phyloP scores from a whole-genome alignment of 2,888 invertebrate species.

The Dicyrtomina minuta region DNA sequence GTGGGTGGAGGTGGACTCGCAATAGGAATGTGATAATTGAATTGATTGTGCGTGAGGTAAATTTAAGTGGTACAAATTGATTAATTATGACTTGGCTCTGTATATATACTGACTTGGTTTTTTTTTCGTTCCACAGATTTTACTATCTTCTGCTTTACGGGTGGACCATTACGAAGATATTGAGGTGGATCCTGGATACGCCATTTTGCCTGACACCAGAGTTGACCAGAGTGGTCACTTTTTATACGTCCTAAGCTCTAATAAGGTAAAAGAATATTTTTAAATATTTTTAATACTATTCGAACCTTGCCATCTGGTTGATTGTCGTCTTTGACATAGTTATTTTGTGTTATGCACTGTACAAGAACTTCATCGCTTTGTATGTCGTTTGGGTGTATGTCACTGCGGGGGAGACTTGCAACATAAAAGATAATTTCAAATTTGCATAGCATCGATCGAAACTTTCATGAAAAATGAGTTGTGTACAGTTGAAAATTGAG shows the following conservation, averaged over 20 bases:
- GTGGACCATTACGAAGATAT: constrained; percentile 86
- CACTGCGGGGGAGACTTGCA: neutral
- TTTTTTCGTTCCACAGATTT: constrained; percentile 61
- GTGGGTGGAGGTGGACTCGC: no score
- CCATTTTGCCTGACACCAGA: constrained; percentile 81
- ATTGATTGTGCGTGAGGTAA: no score
- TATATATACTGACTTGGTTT: neutral
- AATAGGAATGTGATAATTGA: no score
- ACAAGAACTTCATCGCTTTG: constrained; percentile 5
- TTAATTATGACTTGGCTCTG: no score
- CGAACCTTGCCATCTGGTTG: constrained; percentile 14
- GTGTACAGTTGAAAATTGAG: no score
- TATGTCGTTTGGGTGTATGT: neutral
- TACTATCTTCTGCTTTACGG: constrained; percentile 67
- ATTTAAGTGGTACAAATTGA: no score
- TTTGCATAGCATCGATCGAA: no score
- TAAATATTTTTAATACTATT: no score
- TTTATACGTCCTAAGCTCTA: constrained; percentile 78
- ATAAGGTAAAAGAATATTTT: constrained; percentile 62
- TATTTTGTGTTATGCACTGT: no score
- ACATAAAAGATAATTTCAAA: no score
- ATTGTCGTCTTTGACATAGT: neutral
- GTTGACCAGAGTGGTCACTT: constrained; percentile 76
- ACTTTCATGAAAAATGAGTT: no score
- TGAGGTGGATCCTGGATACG: constrained; percentile 73